phyloP scores from a whole-genome alignment of 2,888 invertebrate genomes.

The Lasioglossum oenotherae region DNA sequence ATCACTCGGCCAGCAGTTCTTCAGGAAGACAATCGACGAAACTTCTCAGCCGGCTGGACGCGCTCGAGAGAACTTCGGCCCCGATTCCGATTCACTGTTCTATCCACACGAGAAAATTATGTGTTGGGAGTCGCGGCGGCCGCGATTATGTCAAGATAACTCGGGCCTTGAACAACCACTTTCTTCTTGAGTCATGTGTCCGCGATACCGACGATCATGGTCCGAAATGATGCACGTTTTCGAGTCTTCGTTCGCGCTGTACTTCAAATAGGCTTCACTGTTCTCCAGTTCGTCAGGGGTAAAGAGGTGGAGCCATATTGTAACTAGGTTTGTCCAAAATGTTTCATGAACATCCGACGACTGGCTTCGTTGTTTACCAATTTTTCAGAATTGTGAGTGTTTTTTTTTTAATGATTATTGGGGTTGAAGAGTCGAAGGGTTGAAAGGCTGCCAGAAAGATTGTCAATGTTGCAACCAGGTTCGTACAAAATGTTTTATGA shows the following conservation, averaged over 20 bases:
- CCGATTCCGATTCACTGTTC: neutral
- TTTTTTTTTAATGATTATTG: too few relatives aligned
- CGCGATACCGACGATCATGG: neutral
- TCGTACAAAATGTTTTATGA: too few relatives aligned
- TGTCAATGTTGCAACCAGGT: too few relatives aligned
- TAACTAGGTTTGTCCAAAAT: too few relatives aligned
- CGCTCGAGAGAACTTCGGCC: neutral
- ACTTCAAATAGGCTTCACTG: neutral
- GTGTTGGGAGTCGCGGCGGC: neutral
- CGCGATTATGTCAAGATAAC: constrained; percentile 3
- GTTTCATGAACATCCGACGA: too few relatives aligned
- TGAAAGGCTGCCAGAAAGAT: too few relatives aligned
- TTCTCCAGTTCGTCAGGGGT: neutral
- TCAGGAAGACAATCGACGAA: constrained; percentile 61
- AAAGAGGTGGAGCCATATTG: too few relatives aligned
- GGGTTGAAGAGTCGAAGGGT: too few relatives aligned
- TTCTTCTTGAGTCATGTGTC: neutral
- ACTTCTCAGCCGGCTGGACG: constrained; percentile 51
- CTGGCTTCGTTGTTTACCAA: too few relatives aligned
- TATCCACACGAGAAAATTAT: neutral
- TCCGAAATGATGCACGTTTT: neutral
- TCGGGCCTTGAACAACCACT: neutral
- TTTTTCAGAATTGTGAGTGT: too few relatives aligned
- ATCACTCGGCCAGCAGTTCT: constrained; percentile 66
- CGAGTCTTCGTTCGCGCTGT: neutral